A percentile compares a stretch with the other conserved stretches of the same genome.
Conservation (phyloP, 1,140 invertebrate species). For the Neomicropteryx cornuta region DNA sequence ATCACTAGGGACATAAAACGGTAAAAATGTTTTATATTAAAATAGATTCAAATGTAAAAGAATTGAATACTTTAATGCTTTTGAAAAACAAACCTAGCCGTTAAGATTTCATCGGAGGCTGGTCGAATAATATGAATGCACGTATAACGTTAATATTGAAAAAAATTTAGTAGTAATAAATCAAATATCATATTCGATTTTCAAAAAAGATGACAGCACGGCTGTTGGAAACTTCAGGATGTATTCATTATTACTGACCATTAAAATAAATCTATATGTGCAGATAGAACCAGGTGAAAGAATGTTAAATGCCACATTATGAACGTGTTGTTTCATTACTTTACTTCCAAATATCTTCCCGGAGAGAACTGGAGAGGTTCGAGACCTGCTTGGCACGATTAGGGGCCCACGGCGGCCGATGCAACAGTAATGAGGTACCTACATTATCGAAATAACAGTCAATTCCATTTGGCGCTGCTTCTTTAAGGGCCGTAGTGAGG, state of each 20-base stretch:
- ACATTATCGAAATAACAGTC: constrained; percentile 67
- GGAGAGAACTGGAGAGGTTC: background rate
- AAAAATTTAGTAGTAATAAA: background rate
- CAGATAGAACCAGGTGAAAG: background rate
- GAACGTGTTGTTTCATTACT: background rate
- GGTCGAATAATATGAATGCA: too few species aligned
- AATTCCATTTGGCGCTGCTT: constrained; percentile 49
- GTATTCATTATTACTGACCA: too few species aligned
- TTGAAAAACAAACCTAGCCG: too few species aligned
- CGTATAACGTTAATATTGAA: constrained; percentile 3
- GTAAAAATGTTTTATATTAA: background rate
- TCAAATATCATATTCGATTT: too few species aligned
- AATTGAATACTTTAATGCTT: background rate
- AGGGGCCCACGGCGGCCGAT: background rate
- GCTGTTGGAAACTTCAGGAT: too few species aligned
- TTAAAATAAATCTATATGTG: background rate
- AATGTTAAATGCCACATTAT: constrained; percentile 1
- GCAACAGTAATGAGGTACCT: constrained; percentile 13
- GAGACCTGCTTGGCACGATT: background rate
- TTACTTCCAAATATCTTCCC: background rate
- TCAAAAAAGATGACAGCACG: too few species aligned
- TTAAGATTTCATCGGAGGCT: too few species aligned
- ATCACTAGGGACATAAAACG: too few species aligned
- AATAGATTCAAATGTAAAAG: constrained; percentile 1
- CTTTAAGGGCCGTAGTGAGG: constrained; percentile 39